A percentile compares a stretch with the other conserved stretches of the same genome.
Evolutionary conservation across 2,113 vertebrate species (phyloP).

Genomic region (Antechinus flavipes): DNA sequence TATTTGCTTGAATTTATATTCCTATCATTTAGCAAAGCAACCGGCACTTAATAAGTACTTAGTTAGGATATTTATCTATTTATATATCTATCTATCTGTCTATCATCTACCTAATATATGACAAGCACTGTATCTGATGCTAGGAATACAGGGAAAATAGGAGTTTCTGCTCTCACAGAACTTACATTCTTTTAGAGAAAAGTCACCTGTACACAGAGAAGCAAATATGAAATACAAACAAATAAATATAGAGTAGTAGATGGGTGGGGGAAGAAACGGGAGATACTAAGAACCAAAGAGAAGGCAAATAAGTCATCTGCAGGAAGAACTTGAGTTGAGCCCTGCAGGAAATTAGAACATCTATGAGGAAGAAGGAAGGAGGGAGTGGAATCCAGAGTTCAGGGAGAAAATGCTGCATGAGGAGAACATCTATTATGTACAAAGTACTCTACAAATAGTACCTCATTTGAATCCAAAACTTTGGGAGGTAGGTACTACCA

Average conservation of each 20-base stretch:
- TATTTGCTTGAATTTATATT: neutral
- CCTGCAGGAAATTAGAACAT: neutral
- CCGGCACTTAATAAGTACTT: neutral
- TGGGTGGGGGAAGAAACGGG: too few relatives aligned
- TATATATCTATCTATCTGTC: neutral
- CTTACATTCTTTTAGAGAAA: constrained; percentile 51
- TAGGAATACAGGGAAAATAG: constrained; percentile 44
- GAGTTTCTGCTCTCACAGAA: constrained; percentile 56
- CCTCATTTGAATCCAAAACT: neutral
- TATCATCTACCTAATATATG: constrained; percentile 34
- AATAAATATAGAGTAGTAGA: neutral
- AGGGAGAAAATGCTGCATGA: neutral
- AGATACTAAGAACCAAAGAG: neutral
- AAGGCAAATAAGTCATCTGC: neutral
- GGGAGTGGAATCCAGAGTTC: neutral
- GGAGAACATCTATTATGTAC: neutral
- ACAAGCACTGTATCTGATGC: constrained; percentile 52
- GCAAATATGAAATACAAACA: neutral
- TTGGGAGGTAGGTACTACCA: neutral
- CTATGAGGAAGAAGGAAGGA: neutral
- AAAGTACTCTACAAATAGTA: neutral
- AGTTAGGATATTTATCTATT: neutral
- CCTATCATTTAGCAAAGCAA: neutral
- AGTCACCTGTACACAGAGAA: neutral
- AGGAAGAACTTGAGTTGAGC: neutral